Conservation (phyloP, 2,888 invertebrate genomes). For the Trileptium ribeirensis region DNA sequence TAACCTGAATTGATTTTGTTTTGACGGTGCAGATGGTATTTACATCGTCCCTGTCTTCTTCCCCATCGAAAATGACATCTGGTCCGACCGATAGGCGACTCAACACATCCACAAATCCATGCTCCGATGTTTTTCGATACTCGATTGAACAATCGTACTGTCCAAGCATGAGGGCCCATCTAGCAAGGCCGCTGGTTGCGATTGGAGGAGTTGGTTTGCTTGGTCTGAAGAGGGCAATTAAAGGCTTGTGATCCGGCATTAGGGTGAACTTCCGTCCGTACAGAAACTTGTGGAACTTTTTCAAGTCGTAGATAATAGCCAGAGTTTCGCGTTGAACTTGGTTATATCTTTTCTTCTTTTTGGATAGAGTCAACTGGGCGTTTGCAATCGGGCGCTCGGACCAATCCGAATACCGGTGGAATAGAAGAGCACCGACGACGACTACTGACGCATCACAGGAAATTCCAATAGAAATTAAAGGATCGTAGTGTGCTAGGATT, state of each 20-base stretch:
- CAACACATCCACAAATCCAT: slow-evolving; percentile 33
- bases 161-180: slow-evolving; percentile 27
- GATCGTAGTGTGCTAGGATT: background rate
- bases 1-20: background rate
- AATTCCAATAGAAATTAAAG: background rate
- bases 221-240: slow-evolving; percentile 32
- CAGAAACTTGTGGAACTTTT: slow-evolving; percentile 38
- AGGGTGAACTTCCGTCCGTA: slow-evolving; percentile 33
- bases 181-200: slow-evolving; percentile 24
- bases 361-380: slow-evolving; percentile 34
- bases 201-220: slow-evolving; percentile 18
- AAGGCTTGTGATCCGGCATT: slow-evolving; percentile 35
- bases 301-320: slow-evolving; percentile 35
- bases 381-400: slow-evolving; percentile 35
- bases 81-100: slow-evolving; percentile 27
- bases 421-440: slow-evolving; percentile 22
- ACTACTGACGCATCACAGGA: slow-evolving; percentile 16
- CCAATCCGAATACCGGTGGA: slow-evolving; percentile 30
- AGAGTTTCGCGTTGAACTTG: slow-evolving; percentile 40
- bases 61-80: slow-evolving; percentile 22
- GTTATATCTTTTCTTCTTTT: slow-evolving; percentile 34
- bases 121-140: slow-evolving; percentile 21
- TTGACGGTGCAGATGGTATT: background rate
- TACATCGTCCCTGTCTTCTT: slow-evolving; percentile 21
- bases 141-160: background rate